Conservation (phyloP, 2,797 vertebrate species). For the Rhabdomys pumilio region DNA sequence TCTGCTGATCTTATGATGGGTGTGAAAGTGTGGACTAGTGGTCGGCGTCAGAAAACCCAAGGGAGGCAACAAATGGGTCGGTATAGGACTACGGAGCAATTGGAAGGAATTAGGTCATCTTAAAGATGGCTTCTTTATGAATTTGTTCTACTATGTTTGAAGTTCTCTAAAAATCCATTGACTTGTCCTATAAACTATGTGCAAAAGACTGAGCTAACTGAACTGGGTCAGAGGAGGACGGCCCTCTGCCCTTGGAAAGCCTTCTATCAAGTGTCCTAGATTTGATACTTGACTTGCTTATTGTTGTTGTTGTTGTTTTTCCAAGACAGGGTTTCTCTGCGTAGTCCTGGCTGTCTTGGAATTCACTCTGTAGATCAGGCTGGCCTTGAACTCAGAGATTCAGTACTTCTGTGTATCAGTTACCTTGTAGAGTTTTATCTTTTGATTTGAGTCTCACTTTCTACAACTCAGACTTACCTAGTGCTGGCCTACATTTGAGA, state of each 20-base stretch:
- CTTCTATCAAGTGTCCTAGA: background rate
- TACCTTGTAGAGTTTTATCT: background rate
- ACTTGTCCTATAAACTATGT: background rate
- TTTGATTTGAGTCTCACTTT: slow-evolving; percentile 39
- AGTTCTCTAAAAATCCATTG: background rate
- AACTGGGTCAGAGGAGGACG: background rate
- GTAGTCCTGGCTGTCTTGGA: background rate
- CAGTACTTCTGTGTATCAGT: background rate
- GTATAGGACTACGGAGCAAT: background rate
- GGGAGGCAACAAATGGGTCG: background rate
- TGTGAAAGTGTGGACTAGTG: background rate
- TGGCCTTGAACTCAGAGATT: background rate
- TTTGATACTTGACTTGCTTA: background rate
- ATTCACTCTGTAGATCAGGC: background rate
- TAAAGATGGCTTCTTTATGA: slow-evolving; percentile 27
- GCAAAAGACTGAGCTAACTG: background rate
- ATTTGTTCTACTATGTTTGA: background rate
- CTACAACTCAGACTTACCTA: slow-evolving; percentile 14
- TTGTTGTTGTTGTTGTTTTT: background rate
- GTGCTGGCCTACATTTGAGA: background rate
- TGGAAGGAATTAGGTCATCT: background rate
- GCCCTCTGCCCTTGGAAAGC: slow-evolving; percentile 1
- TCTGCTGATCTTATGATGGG: background rate
- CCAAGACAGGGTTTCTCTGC: background rate
- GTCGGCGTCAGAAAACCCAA: background rate